Conservation (phyloP, 2,888 invertebrate species). For the Orthosia gracilis region DNA sequence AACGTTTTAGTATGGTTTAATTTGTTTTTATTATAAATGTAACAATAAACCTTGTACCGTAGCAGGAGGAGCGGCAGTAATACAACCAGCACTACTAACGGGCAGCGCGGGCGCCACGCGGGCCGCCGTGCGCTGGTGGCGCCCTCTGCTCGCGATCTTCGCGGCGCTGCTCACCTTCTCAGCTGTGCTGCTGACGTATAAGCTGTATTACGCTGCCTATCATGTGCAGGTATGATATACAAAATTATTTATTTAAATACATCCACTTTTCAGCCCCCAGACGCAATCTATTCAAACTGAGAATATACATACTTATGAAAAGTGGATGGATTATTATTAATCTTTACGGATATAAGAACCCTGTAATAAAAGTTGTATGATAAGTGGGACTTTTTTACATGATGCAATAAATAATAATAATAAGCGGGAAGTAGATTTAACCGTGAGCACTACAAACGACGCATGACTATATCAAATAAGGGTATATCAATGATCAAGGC, state of each 20-base stretch:
- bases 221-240: slow-evolving; percentile 69
- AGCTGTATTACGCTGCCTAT: slow-evolving; percentile 67
- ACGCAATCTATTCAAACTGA: not conserved
- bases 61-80: slow-evolving; percentile 80
- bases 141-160: slow-evolving; percentile 61
- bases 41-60: not conserved
- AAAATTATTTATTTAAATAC: too few species aligned
- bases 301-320: not conserved
- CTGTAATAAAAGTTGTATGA: not conserved
- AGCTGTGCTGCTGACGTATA: slow-evolving; percentile 75
- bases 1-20: too few species aligned
- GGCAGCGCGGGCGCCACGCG: slow-evolving; percentile 69
- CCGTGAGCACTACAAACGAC: too few species aligned
- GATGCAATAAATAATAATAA: too few species aligned
- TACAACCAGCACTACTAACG: slow-evolving; percentile 85
- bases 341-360: not conserved
- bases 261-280: too few species aligned
- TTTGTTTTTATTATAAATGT: too few species aligned
- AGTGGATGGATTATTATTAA: too few species aligned
- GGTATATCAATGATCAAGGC: too few species aligned
- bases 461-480: too few species aligned
- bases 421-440: too few species aligned
- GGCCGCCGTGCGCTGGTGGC: slow-evolving; percentile 61
- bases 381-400: too few species aligned
- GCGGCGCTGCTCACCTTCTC: slow-evolving; percentile 74